Conservation (phyloP, 2,797 vertebrate genomes). For the Platalea minor region DNA sequence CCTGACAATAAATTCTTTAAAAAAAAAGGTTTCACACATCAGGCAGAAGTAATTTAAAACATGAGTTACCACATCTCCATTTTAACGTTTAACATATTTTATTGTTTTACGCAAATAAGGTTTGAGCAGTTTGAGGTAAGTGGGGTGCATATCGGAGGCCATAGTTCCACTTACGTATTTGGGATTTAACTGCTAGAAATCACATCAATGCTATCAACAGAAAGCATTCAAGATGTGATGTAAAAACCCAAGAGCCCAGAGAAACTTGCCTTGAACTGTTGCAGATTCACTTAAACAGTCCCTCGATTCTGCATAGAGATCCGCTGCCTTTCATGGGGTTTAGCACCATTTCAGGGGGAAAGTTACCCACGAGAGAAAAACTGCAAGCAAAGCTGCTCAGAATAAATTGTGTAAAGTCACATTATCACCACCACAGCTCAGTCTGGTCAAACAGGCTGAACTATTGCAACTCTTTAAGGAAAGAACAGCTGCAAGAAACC, state of each 20-base stretch:
- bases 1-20: background rate
- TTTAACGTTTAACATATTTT: background rate
- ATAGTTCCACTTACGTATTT: background rate
- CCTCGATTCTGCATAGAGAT: background rate
- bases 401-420: background rate
- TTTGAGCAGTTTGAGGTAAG: background rate
- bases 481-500: background rate
- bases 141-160: no score
- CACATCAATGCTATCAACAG: accelerated
- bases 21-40: background rate
- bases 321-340: background rate
- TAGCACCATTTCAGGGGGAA: background rate
- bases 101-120: background rate
- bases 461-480: background rate
- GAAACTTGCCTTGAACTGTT: background rate
- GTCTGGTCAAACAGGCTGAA: background rate
- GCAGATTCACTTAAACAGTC: background rate
- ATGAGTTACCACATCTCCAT: background rate
- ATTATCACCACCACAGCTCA: background rate
- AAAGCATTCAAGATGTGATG: background rate
- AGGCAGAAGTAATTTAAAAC: background rate
- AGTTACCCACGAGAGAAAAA: background rate
- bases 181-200: background rate
- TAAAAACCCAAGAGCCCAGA: background rate
- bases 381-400: background rate